phyloP scores from a whole-genome alignment of 2,797 vertebrate genomes.

The Hydrolagus colliei region DNA sequence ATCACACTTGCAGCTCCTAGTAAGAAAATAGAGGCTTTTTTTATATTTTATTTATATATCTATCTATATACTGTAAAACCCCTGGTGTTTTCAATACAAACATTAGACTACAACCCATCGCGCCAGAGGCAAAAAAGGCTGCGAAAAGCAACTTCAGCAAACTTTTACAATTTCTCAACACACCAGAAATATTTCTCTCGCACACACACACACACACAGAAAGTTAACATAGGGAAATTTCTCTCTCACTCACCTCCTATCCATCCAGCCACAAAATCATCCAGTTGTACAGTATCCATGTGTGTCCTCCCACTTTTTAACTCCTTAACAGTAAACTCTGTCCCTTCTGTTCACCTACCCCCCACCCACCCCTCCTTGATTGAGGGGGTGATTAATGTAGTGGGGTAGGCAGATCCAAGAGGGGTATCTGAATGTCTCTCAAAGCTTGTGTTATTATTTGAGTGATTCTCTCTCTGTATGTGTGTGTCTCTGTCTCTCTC shows the following conservation, averaged over 20 bases:
- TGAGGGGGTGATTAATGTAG: no score
- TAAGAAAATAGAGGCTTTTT: constrained; percentile 22
- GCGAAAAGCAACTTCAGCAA: neutral
- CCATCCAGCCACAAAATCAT: constrained; percentile 83
- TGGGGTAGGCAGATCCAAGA: no score
- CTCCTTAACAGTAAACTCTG: no score
- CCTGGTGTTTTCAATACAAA: neutral
- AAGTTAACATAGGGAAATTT: neutral
- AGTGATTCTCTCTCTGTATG: neutral
- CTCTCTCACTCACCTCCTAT: constrained; percentile 71
- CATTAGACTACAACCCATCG: no score
- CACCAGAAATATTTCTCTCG: no score
- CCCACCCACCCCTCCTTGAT: no score
- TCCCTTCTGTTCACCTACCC: neutral
- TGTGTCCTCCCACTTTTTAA: neutral
- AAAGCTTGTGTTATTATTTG: no score
- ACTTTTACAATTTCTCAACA: neutral
- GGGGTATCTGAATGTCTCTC: no score
- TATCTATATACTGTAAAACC: neutral
- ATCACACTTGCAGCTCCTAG: constrained; percentile 83
- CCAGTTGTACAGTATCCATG: constrained; percentile 63
- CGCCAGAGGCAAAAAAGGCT: no score
- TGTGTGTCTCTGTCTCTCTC: neutral
- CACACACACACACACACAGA: no score
- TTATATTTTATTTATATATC: no score